Percentiles rank a stretch among this genome's conserved stretches.
Evolutionary conservation across 2,113 vertebrate genomes (phyloP).

Genomic region (Salvelinus alpinus): DNA sequence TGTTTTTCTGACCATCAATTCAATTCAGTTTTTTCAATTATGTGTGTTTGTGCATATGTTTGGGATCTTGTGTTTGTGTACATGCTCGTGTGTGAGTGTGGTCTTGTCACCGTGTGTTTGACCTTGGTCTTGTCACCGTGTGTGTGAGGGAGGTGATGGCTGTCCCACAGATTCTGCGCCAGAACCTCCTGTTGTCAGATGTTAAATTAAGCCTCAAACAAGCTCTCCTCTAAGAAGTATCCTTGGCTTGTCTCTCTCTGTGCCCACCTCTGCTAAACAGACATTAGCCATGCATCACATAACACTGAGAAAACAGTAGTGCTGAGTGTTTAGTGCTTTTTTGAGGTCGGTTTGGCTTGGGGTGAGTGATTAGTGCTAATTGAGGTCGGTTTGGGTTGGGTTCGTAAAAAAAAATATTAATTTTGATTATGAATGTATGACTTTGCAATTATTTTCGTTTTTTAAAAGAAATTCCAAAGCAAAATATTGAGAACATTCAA

Average conservation of each 20-base stretch:
- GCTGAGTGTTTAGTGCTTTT: too few species aligned
- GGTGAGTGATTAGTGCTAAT: too few species aligned
- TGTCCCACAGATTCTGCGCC: conserved; percentile 63
- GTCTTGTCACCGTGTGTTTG: conserved; percentile 23
- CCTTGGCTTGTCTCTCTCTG: conserved; percentile 1
- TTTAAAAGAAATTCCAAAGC: too few species aligned
- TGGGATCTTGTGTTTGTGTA: neutral
- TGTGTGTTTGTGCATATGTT: neutral
- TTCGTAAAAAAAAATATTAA: too few species aligned
- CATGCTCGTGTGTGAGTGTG: neutral
- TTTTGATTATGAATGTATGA: too few species aligned
- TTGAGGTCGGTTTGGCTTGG: too few species aligned
- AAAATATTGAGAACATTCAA: too few species aligned
- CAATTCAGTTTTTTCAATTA: neutral
- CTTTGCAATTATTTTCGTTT: too few species aligned
- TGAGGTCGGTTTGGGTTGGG: too few species aligned
- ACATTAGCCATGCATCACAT: neutral
- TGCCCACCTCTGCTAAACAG: conserved; percentile 17
- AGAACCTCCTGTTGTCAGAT: conserved; percentile 50
- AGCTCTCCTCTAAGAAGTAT: conserved; percentile 43
- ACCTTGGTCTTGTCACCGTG: conserved; percentile 4
- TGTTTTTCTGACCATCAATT: conserved; percentile 20
- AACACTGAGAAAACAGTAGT: neutral
- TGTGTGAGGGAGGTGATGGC: conserved; percentile 56
- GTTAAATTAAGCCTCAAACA: conserved; percentile 53